phyloP scores from a whole-genome alignment of 2,797 vertebrate genomes.

The Crypturellus tataupa region DNA sequence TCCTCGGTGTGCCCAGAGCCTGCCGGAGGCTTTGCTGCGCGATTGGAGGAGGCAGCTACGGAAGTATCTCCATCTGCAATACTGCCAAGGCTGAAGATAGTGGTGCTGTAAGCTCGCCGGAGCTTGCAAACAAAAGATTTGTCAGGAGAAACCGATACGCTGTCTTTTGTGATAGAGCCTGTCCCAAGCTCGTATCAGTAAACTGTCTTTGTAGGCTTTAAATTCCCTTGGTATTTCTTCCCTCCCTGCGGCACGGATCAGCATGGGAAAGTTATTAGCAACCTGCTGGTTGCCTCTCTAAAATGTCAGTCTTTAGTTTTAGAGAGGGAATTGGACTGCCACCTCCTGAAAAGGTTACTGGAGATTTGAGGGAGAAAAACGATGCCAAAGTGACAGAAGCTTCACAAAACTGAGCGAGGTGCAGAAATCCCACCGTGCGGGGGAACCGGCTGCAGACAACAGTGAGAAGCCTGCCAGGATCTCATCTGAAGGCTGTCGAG shows the following conservation, averaged over 20 bases:
- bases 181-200: not conserved
- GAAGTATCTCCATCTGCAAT: not conserved
- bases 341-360: not conserved
- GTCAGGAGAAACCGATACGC: not conserved
- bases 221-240: not conserved
- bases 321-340: not conserved
- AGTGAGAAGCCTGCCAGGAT: not conserved
- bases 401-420: not conserved
- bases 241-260: not conserved
- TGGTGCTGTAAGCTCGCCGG: not conserved
- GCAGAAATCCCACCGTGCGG: not conserved
- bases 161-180: not conserved
- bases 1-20: not conserved
- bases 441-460: not conserved
- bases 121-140: not conserved
- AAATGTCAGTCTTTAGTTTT: not conserved
- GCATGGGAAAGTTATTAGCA: not conserved
- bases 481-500: not conserved
- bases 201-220: not conserved
- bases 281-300: not conserved
- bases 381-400: not conserved
- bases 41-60: not conserved
- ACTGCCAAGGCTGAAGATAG: not conserved
- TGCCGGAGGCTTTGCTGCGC: not conserved
- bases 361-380: not conserved